Evolutionary conservation across 1,140 invertebrate genomes (phyloP).

Genomic region (Lucilia sericata): DNA sequence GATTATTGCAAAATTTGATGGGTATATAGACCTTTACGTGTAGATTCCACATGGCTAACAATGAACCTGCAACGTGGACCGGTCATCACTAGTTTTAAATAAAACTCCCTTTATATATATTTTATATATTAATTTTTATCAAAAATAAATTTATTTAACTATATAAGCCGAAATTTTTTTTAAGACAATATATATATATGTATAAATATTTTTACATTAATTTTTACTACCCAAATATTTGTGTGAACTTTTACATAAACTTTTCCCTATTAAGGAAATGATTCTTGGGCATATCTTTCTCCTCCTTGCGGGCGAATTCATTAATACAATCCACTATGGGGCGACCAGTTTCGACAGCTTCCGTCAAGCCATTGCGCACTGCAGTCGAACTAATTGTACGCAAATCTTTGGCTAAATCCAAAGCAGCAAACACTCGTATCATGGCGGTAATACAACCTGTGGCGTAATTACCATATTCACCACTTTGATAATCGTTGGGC

Average conservation of each 20-base stretch:
- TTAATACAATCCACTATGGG: conserved; percentile 71
- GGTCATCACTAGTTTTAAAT: no score
- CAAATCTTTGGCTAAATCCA: conserved; percentile 74
- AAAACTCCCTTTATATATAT: no score
- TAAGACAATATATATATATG: no score
- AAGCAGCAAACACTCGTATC: conserved; percentile 75
- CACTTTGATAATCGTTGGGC: conserved; percentile 81
- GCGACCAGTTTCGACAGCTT: conserved; percentile 69
- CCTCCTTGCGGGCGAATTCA: conserved; percentile 64
- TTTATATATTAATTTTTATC: no score
- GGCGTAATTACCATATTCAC: conserved; percentile 80
- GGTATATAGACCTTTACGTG: no score
- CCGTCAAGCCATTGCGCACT: conserved; percentile 73
- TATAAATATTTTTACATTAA: neutral
- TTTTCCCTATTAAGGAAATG: conserved; percentile 70
- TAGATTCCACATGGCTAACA: no score
- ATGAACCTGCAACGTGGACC: no score
- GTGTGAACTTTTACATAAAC: conserved; percentile 57
- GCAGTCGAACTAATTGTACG: conserved; percentile 73
- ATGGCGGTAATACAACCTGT: conserved; percentile 74
- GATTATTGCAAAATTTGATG: no score
- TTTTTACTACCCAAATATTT: neutral
- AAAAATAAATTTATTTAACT: no score
- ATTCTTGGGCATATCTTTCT: conserved; percentile 66
- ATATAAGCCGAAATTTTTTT: no score